Evolutionary conservation across 2,888 invertebrate genomes (phyloP), one percentile per base, ranked within the genome.

Genomic region (Patella caerulea): DNA sequence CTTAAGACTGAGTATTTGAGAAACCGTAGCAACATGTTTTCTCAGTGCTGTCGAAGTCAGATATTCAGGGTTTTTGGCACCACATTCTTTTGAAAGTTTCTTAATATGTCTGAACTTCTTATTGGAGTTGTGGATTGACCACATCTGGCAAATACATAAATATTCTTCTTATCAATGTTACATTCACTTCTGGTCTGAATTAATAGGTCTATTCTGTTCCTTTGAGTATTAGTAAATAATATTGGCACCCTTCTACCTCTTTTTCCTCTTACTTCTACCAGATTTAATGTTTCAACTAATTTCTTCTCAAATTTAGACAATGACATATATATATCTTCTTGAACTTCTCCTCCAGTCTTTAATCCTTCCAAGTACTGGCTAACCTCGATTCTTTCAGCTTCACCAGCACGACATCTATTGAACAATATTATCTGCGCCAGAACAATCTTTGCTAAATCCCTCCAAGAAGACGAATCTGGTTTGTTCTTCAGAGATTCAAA

Each of bases 311-410:
- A 65, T 65, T 5, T 65, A 11, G 65, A 65, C 65, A 65, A 14
- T 65, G 65, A n/a, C 9, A n/a, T 65, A 65, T 65, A 65, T 65
- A 65, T 65, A 65, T 65, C 65, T n/a, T 65, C 65, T 65, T 65
- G 65, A n/a, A 65, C 65, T n/a, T 65, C 19, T n/a, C 65, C 65
- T 11, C 65, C 65, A 65, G 19, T 24, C 65, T 65, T 65, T 65
- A 65, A 65, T 14, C 65, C 65, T 7, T 65, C 19, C 19, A n/a
- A 65, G 24, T 65, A 65, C 19, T 65, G 19, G 65, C 19, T 19
- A 19, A 65, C 24, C 19, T 65, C 65, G n/a, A 65, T 65, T 14
- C 19, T 65, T n/a, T 19, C 65, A n/a, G 19, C 65, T 65, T 65
- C 19, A 11, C 19, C 65, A 19, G 65, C 65, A 65, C 65, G 65